phyloP scores from a whole-genome alignment of 2,888 invertebrate genomes.

The Griposia aprilina region DNA sequence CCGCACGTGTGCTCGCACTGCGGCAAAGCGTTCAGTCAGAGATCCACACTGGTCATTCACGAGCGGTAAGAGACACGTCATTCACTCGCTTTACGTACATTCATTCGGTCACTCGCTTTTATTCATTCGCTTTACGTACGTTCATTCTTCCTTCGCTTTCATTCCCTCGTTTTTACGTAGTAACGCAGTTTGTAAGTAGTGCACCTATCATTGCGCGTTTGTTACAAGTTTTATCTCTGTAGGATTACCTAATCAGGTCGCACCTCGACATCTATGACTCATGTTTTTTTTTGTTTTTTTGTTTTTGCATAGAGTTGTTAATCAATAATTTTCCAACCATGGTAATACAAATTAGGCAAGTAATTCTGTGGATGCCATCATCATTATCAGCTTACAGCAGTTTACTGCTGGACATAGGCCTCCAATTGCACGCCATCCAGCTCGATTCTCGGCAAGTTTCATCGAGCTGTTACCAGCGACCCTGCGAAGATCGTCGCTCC shows the following conservation, averaged over 20 bases:
- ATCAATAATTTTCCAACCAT: not conserved
- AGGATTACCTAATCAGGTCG: not conserved
- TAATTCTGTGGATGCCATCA: not conserved
- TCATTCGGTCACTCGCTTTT: too few relatives aligned
- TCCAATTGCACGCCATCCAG: too few relatives aligned
- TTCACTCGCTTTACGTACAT: not conserved
- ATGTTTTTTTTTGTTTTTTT: not conserved
- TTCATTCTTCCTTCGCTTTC: too few relatives aligned
- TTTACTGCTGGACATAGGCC: too few relatives aligned
- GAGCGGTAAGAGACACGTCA: slow-evolving; percentile 78
- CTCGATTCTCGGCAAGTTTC: too few relatives aligned
- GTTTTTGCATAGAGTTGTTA: not conserved
- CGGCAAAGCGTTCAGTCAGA: slow-evolving; percentile 91
- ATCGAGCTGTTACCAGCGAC: too few relatives aligned
- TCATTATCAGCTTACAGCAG: too few relatives aligned
- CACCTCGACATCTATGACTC: not conserved
- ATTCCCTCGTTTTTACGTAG: not conserved
- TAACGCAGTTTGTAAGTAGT: not conserved
- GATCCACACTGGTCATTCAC: slow-evolving; percentile 91
- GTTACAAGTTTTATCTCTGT: not conserved
- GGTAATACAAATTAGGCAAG: not conserved
- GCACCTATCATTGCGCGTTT: not conserved
- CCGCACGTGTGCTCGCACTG: slow-evolving; percentile 91
- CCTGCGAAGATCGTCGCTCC: too few relatives aligned
- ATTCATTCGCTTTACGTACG: not conserved